Conservation (phyloP, 2,113 vertebrate genomes). For the Climacteris rufus region DNA sequence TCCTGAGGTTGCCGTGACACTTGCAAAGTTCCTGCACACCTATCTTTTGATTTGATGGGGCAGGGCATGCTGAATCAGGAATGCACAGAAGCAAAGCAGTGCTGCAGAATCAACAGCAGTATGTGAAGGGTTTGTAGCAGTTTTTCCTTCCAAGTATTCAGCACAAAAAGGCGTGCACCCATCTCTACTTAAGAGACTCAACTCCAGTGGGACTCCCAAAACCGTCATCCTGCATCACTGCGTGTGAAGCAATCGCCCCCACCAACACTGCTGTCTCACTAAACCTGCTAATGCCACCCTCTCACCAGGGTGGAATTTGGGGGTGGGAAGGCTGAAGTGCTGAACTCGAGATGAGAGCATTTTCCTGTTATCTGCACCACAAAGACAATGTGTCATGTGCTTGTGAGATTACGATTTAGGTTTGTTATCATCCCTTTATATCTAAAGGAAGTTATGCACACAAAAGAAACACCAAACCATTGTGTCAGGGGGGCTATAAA, state of each 20-base stretch:
- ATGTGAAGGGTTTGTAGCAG: not conserved
- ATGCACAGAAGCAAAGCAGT: accelerated
- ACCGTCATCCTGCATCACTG: not conserved
- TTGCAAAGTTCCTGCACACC: not conserved
- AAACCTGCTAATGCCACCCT: not conserved
- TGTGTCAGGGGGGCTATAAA: not conserved
- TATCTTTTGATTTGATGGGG: not conserved
- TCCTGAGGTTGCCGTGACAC: not conserved
- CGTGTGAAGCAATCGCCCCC: not conserved
- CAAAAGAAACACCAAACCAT: slow-evolving; percentile 56
- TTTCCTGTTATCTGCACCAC: not conserved
- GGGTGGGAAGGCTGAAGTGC: not conserved
- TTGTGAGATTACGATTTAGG: slow-evolving; percentile 27
- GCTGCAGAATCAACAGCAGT: not conserved
- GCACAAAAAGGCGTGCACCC: not conserved
- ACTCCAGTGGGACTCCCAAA: not conserved
- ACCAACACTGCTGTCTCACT: not conserved
- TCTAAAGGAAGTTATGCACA: slow-evolving; percentile 46
- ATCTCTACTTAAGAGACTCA: not conserved
- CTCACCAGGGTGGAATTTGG: not conserved
- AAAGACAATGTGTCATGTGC: not conserved
- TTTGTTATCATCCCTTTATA: slow-evolving; percentile 23
- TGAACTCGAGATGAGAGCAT: not conserved
- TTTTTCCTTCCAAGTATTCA: not conserved
- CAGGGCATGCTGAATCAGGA: accelerated